Evolutionary conservation across 2,113 vertebrate species (phyloP), one percentile per base, ranked within the genome.

Genomic region (Ahaetulla prasina): DNA sequence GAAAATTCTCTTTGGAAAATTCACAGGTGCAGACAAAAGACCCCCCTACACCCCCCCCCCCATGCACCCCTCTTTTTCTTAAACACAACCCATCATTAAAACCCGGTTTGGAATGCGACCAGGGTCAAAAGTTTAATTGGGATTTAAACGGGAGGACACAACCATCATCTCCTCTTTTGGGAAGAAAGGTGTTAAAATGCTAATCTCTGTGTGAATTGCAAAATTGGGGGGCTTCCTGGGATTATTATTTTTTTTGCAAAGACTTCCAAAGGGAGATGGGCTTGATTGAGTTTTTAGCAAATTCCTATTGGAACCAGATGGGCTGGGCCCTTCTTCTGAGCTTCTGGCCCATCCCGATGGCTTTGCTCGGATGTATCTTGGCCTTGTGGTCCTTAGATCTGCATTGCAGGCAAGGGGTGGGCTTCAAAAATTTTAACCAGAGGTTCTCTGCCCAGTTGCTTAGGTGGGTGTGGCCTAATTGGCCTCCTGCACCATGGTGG

Each of bases 81-180:
- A 35, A 89, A 54, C 18, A 35, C 87, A 92, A 39, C 87, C 54
- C 52, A 92, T 52, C 88, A 89, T 92, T 89, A 55, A 80, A 55
- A 68, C 68, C 3, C 18, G 9, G 68, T 68, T 30, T 89, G 91
- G 91, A 92, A 92, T 92, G 91, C 49, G 45, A 74, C 53, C 43
- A 49, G 89, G 91, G 91, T 92, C 91, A 92, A 92, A 92, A 92
- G 91, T 92, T 89, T 92, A 92, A 92, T 92, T 92, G 91, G 91
- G 87, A 85, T 92, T 92, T 92, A 89, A 89, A 92, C 43, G 55
- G 68, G 52, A 57, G 87, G 80, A 84, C 43, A 55, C 87, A 89
- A 89, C 57, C 89, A 85, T 92, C 30, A 89, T 85, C 68, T 92
- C 55, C 54, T 85, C 52, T 74, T 92, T 89, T 8, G 27, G 47